Base-by-base conservation (phyloP, 92 coral and sea anemone species). In the Zoanthus solanderi region DNA sequence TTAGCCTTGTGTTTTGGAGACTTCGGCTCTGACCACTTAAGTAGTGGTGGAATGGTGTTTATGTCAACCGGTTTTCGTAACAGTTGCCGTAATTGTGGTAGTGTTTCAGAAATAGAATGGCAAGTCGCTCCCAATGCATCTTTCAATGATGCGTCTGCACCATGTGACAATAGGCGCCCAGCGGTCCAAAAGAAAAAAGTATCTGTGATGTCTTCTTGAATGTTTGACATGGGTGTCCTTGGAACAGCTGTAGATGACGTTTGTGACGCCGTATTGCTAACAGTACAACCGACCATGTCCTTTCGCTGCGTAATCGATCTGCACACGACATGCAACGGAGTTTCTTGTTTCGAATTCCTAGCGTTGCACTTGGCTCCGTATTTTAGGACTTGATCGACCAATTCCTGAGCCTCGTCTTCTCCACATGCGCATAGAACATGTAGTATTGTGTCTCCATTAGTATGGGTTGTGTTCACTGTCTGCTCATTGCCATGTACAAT, bases 181-280 rank as follows among this genome's bases (percentile, higher is more conserved):
- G 18, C 79, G 11, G 69, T 84, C 88, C 88, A 84, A 84, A 84
- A 84, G 78, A 53, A 72, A 9, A 71, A 45, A 84, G 79, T 52
- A 44, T 71, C 48, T 7, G 50, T 57, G 23, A 75, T 37, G 3
- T 71, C 78, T 71, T 79, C 60, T 66, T 53, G 15, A 16, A 75
- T 23, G 14, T 84, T 78, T 15, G 32, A 8, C 34, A 52, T n/a
- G 34, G 79, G 4, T 3, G 17, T 10, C 6, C 8, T 1, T 14
- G 63, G 9, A 48, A 53, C 37, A 29, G 81, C 32, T 7, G 31
- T 58, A 7, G 0, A 2, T 4, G 17, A 23, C 23, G 9, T 9
- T 48, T 28, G n/a, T 52, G 65, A 53, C 5, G 46, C 29, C 13
- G 17, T 78, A 30, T 68, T 63, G 58, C 28, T 68, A 48, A 61